Evolutionary conservation across 2,113 vertebrate genomes (phyloP).

Genomic region (Bombycilla garrulus): DNA sequence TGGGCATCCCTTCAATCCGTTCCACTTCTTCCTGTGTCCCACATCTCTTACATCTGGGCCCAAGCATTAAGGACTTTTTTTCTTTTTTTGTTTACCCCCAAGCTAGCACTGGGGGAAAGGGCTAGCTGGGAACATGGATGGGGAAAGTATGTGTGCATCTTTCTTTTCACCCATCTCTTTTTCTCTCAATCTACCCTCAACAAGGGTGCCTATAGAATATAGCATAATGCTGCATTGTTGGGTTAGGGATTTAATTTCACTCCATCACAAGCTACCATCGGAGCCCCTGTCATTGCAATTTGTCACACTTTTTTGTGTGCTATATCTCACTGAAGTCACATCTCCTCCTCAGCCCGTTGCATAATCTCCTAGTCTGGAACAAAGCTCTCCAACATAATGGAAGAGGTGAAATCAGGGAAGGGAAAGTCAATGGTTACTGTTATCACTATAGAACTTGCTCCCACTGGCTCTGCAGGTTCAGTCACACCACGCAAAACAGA

Average conservation of each 20-base stretch:
- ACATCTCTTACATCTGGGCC: neutral
- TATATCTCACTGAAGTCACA: slow-evolving; percentile 79
- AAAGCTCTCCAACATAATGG: slow-evolving; percentile 72
- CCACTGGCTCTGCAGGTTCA: slow-evolving; percentile 58
- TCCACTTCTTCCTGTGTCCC: neutral
- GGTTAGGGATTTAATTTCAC: slow-evolving; percentile 79
- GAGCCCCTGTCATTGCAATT: slow-evolving; percentile 79
- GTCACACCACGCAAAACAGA: slow-evolving; percentile 47
- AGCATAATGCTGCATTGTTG: slow-evolving; percentile 79
- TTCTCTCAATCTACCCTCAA: slow-evolving; percentile 78
- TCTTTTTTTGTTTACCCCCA: neutral
- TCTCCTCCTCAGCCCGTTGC: slow-evolving; percentile 58
- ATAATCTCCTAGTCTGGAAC: slow-evolving; percentile 74
- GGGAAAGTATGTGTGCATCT: slow-evolving; percentile 62
- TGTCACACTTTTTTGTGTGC: slow-evolving; percentile 81
- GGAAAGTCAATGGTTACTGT: slow-evolving; percentile 68
- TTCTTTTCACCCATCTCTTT: slow-evolving; percentile 61
- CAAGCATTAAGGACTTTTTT: neutral
- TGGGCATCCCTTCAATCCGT: neutral
- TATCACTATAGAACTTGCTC: slow-evolving; percentile 57
- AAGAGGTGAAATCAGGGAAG: slow-evolving; percentile 68
- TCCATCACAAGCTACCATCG: slow-evolving; percentile 77
- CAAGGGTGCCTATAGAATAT: slow-evolving; percentile 78
- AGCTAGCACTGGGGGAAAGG: neutral
- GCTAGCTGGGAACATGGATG: slow-evolving; percentile 12